These are phyloP conservation scores for Sardina pilchardus DNA, from an alignment of 2,113 vertebrate species.

Conservation along the genomic window DNA sequence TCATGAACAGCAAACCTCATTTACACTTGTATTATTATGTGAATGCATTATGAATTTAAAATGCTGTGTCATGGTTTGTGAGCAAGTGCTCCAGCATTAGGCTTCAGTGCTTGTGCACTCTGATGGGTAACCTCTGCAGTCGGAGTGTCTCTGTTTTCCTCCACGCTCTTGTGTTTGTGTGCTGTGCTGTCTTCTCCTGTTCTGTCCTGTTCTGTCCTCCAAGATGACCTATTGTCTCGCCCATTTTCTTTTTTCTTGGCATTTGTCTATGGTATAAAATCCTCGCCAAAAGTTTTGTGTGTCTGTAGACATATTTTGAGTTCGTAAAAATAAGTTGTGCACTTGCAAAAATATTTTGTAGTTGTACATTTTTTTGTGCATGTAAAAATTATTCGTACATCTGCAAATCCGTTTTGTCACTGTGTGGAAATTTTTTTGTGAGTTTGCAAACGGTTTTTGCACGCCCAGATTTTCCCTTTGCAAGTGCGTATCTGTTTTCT, in stretches of 20 bases:
- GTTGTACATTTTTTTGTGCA: too few species aligned
- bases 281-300: too few species aligned
- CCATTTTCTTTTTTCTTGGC: neutral
- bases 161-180: neutral
- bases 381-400: too few species aligned
- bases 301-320: too few species aligned
- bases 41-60: neutral
- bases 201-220: neutral
- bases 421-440: too few species aligned
- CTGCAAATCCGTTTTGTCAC: too few species aligned
- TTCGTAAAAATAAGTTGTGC: too few species aligned
- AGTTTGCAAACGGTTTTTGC: too few species aligned
- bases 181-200: neutral
- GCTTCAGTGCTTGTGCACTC: neutral
- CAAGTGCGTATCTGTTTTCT: too few species aligned
- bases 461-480: too few species aligned
- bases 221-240: neutral
- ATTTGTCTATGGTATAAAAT: too few species aligned
- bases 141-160: slow-evolving; percentile 1
- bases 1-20: neutral
- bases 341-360: too few species aligned
- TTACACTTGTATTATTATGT: neutral
- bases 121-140: slow-evolving; percentile 7
- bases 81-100: neutral
- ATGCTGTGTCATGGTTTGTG: slow-evolving; percentile 1